Conservation (phyloP, 2,888 invertebrate species). For the Emmelina monodactyla region DNA sequence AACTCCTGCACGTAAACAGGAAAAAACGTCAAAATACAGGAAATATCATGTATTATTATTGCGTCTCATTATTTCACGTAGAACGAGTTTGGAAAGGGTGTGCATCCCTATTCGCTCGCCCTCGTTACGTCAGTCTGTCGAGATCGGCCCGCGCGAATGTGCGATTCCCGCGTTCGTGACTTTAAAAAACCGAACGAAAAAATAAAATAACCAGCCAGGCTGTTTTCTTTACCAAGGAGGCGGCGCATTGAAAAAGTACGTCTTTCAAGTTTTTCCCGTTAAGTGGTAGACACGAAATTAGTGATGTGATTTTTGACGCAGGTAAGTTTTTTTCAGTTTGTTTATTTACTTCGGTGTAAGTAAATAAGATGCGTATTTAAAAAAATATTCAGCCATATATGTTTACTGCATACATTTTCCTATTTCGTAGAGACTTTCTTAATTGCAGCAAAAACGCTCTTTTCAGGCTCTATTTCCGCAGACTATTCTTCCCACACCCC, state of each 20-base stretch:
- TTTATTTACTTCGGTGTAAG: too few relatives aligned
- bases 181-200: slow-evolving; percentile 14
- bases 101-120: slow-evolving; percentile 31
- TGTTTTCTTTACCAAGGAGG: not conserved
- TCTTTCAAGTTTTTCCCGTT: not conserved
- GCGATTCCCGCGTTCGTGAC: slow-evolving; percentile 28
- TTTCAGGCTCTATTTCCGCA: too few relatives aligned
- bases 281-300: not conserved
- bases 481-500: too few relatives aligned
- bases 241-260: not conserved
- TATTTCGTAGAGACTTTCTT: too few relatives aligned
- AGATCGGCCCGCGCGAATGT: slow-evolving; percentile 35
- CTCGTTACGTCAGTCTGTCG: slow-evolving; percentile 37
- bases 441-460: too few relatives aligned
- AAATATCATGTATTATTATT: too few relatives aligned
- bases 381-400: too few relatives aligned
- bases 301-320: not conserved
- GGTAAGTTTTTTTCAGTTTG: not conserved
- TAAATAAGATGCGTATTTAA: too few relatives aligned
- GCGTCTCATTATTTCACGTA: too few relatives aligned
- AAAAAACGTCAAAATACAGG: too few relatives aligned
- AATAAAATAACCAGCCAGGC: not conserved
- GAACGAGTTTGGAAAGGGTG: slow-evolving; percentile 12
- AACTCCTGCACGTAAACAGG: too few relatives aligned
- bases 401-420: too few relatives aligned